Evolutionary conservation across 2,797 vertebrate genomes (phyloP).

Genomic region (Botia almorhae): DNA sequence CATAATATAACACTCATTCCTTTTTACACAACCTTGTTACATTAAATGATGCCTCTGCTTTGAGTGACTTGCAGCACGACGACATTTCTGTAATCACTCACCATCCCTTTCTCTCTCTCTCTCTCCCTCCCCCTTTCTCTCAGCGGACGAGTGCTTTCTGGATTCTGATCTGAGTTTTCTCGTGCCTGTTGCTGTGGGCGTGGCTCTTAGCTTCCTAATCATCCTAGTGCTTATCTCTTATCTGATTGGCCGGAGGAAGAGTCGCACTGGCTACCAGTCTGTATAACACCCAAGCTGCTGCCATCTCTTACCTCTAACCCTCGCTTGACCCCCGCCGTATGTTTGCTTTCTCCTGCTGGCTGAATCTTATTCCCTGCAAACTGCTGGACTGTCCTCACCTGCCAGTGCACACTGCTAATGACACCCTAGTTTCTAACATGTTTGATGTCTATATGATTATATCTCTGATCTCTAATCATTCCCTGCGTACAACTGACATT

Average conservation of each 20-base stretch:
- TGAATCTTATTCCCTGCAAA: constrained; percentile 12
- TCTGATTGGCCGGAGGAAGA: constrained; percentile 95
- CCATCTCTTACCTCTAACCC: constrained; percentile 48
- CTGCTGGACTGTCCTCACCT: background rate
- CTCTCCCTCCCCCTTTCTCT: constrained; percentile 65
- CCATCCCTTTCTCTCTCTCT: constrained; percentile 61
- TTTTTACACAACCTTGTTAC: background rate
- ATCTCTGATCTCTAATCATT: constrained; percentile 29
- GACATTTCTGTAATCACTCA: constrained; percentile 56
- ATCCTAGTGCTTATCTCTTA: constrained; percentile 96
- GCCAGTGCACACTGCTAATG: constrained; percentile 18
- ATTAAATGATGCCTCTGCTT: background rate
- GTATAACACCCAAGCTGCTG: constrained; percentile 78
- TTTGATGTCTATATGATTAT: constrained; percentile 31
- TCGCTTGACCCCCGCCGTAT: constrained; percentile 29
- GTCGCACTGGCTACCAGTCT: constrained; percentile 93
- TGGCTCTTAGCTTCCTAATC: constrained; percentile 94
- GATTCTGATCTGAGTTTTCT: constrained; percentile 98
- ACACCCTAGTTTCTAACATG: constrained; percentile 16
- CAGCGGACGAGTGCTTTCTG: constrained; percentile 96
- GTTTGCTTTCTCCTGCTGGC: constrained; percentile 41
- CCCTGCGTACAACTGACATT: constrained; percentile 4
- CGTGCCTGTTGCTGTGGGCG: constrained; percentile 93
- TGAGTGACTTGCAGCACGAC: background rate
- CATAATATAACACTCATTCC: background rate